Percentiles rank a stretch among this genome's conserved stretches.
phyloP scores from a whole-genome alignment of 2,113 vertebrate species.

The Podilymbus podiceps region DNA sequence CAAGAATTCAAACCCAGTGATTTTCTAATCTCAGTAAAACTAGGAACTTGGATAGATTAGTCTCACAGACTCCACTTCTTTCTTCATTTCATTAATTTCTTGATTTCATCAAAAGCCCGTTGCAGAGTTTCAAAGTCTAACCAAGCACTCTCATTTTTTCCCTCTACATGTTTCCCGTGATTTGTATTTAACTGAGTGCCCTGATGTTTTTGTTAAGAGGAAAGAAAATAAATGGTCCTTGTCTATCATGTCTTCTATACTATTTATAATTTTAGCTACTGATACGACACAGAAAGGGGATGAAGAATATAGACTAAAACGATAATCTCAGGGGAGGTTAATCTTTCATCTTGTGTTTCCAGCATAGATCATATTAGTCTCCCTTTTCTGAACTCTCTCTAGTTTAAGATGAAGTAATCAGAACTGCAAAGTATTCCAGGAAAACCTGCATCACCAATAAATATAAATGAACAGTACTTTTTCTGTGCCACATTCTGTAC shows the following conservation, averaged over 20 bases:
- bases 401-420: background rate
- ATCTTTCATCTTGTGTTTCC: background rate
- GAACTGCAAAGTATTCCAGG: background rate
- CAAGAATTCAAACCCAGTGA: background rate
- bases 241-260: background rate
- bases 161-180: background rate
- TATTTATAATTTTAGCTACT: background rate
- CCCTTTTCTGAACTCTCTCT: background rate
- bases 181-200: background rate
- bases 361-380: background rate
- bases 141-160: background rate
- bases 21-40: background rate
- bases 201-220: background rate
- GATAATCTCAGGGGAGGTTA: background rate
- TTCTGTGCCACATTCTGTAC: background rate
- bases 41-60: background rate
- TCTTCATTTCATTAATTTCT: background rate
- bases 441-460: background rate
- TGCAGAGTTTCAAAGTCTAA: background rate
- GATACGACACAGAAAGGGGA: background rate
- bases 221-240: background rate
- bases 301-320: background rate
- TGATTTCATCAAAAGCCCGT: background rate
- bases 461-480: background rate
- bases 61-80: background rate